These are phyloP conservation scores for Sclerodermus sp. DNA, from an alignment of 2,888 invertebrate species.

Conservation along the genomic window DNA sequence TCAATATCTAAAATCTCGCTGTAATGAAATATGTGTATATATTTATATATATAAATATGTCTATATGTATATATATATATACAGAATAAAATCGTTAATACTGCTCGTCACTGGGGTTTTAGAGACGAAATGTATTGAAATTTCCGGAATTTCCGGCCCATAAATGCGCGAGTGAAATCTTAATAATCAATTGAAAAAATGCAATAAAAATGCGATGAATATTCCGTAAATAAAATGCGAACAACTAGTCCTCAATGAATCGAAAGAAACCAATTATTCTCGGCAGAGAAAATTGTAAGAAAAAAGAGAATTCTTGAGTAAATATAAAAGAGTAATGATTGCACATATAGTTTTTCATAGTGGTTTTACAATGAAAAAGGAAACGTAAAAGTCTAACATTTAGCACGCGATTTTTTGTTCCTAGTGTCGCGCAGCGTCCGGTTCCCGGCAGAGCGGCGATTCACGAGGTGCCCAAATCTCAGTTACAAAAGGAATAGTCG, in stretches of 20 bases:
- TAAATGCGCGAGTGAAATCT: not conserved
- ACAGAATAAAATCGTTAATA: not conserved
- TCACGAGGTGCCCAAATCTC: conserved; percentile 51
- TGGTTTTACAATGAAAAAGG: not conserved
- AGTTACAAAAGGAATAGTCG: conserved; percentile 54
- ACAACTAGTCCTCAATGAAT: too few species aligned
- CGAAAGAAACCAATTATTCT: too few species aligned
- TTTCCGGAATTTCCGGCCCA: not conserved
- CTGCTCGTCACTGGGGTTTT: not conserved
- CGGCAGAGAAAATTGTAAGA: too few species aligned
- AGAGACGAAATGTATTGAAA: not conserved
- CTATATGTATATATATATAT: too few species aligned
- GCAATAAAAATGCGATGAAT: conserved; percentile 21
- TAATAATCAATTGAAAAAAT: conserved; percentile 10
- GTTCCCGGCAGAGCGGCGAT: conserved; percentile 32
- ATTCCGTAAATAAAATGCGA: conserved; percentile 3
- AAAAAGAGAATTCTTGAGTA: too few species aligned
- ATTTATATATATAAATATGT: too few species aligned
- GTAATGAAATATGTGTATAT: too few species aligned
- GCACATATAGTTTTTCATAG: too few species aligned
- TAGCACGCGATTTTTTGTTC: too few species aligned
- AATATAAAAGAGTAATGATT: too few species aligned
- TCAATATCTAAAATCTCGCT: not conserved
- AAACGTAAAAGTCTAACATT: conserved; percentile 10
- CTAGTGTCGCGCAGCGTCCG: not conserved